These are phyloP conservation scores for Ischnus inquisitorius DNA, from an alignment of 2,888 invertebrate species.

Conservation along the genomic window DNA sequence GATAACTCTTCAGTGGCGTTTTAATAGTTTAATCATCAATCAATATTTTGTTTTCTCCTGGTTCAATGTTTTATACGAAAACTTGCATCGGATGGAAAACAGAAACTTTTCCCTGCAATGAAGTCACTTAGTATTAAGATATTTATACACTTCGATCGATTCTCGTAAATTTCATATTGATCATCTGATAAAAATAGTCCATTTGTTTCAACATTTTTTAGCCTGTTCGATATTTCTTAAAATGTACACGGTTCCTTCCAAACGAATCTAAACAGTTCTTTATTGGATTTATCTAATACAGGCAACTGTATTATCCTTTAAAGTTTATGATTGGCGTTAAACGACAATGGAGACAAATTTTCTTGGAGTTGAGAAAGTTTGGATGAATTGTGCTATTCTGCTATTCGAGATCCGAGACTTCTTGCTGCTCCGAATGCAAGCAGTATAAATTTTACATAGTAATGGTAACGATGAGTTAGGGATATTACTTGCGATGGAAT, in stretches of 20 bases:
- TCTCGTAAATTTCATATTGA: too few species aligned
- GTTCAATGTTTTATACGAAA: too few species aligned
- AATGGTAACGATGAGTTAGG: neutral
- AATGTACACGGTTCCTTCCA: too few species aligned
- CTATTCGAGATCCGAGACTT: conserved; percentile 14
- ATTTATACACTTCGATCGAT: too few species aligned
- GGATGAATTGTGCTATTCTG: conserved; percentile 23
- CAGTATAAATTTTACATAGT: conserved; percentile 30
- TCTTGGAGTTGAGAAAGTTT: conserved; percentile 14
- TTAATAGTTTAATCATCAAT: neutral
- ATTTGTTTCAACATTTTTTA: too few species aligned
- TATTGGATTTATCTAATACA: neutral
- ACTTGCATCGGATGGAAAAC: too few species aligned
- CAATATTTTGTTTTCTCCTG: too few species aligned
- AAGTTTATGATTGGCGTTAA: neutral
- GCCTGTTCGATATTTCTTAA: neutral
- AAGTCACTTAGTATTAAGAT: too few species aligned
- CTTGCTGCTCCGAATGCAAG: conserved; percentile 3
- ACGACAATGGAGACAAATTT: neutral
- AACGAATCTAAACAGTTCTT: neutral
- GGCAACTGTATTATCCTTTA: neutral
- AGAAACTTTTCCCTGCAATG: too few species aligned
- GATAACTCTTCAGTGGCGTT: neutral
- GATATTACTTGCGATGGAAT: conserved; percentile 20
- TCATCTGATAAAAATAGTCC: too few species aligned